These are phyloP conservation scores for Tapirus terrestris DNA, from an alignment of 2,113 vertebrate species.

Conservation along the genomic window DNA sequence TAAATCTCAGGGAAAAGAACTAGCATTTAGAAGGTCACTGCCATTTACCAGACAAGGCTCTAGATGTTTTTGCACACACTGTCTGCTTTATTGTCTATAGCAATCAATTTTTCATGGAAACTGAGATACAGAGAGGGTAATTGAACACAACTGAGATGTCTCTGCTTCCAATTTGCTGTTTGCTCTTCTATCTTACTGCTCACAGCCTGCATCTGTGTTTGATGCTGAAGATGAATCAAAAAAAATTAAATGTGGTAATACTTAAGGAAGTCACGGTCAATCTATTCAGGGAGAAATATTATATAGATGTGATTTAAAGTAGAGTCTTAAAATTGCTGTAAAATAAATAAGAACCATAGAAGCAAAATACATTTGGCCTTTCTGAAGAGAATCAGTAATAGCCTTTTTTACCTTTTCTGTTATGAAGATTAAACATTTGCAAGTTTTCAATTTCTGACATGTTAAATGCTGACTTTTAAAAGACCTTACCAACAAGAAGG, in stretches of 20 bases:
- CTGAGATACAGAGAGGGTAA: background rate
- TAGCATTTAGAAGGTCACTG: background rate
- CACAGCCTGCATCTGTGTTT: too few species aligned
- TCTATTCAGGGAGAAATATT: background rate
- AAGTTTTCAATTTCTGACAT: background rate
- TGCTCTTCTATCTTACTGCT: rapidly evolving
- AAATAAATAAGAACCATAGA: background rate
- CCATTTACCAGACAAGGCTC: background rate
- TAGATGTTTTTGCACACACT: background rate
- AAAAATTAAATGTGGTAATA: too few species aligned
- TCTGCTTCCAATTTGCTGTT: rapidly evolving
- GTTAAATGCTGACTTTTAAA: background rate
- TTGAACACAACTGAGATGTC: too few species aligned
- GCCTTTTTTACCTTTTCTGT: background rate
- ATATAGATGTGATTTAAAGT: background rate
- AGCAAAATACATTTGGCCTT: rapidly evolving
- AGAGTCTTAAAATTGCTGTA: background rate
- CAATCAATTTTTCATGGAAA: background rate
- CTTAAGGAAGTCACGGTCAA: too few species aligned
- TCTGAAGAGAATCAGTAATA: background rate
- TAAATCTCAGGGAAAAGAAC: background rate
- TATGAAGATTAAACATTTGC: background rate
- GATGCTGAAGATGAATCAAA: background rate
- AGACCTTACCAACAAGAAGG: background rate
- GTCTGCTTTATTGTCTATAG: background rate